These are phyloP conservation scores for Branchinecta lynchi DNA, from an alignment of 1,140 invertebrate species.

Conservation along the genomic window DNA sequence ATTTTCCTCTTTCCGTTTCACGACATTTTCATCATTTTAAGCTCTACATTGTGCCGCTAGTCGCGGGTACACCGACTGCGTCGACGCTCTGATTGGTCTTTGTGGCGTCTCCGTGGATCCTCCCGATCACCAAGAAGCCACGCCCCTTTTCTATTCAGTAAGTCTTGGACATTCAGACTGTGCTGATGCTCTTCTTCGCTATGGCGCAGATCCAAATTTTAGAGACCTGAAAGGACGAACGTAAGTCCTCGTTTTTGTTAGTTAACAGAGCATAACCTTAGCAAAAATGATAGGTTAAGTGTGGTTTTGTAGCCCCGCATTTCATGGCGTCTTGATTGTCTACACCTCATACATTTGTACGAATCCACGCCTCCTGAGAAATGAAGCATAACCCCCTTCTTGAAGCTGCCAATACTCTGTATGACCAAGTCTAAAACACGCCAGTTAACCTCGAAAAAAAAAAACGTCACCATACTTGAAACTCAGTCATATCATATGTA, in stretches of 20 bases:
- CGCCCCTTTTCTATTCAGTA: constrained; percentile 87
- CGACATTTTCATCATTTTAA: constrained; percentile 23
- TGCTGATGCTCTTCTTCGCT: constrained; percentile 67
- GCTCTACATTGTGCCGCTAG: constrained; percentile 91
- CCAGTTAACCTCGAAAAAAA: too few species aligned
- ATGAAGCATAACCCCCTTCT: too few species aligned
- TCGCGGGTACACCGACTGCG: constrained; percentile 77
- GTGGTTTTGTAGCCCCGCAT: not conserved
- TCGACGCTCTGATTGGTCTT: constrained; percentile 74
- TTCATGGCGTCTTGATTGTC: constrained; percentile 16
- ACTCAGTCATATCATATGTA: too few species aligned
- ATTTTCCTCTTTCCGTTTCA: too few species aligned
- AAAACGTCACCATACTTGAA: too few species aligned
- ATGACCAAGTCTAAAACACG: too few species aligned
- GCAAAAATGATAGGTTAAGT: not conserved
- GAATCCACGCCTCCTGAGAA: too few species aligned
- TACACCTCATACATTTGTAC: too few species aligned
- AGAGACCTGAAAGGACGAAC: constrained; percentile 82
- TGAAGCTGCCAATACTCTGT: too few species aligned
- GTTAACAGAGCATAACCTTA: not conserved
- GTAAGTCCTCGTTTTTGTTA: constrained; percentile 33
- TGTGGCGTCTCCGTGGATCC: constrained; percentile 72
- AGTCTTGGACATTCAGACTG: constrained; percentile 88
- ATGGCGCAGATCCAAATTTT: constrained; percentile 75
- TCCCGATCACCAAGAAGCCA: constrained; percentile 73